These are phyloP conservation scores for Lepisosteus osseus DNA, from an alignment of 2,113 vertebrate species.

Conservation along the genomic window DNA sequence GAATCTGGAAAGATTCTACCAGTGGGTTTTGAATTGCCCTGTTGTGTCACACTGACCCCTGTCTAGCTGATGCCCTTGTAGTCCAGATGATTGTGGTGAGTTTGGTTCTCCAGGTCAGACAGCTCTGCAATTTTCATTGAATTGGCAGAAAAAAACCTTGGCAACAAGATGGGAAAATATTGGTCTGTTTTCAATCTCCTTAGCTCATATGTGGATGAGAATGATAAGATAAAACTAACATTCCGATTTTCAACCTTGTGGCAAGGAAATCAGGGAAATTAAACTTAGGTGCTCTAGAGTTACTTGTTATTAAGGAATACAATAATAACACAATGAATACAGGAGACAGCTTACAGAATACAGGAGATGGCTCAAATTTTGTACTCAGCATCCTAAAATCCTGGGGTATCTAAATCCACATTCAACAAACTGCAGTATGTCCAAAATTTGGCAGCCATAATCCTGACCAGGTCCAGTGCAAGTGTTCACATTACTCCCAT, in stretches of 20 bases:
- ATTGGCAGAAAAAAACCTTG: neutral
- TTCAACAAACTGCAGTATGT: too few relatives aligned
- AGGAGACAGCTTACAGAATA: neutral
- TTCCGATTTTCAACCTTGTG: conserved; percentile 12
- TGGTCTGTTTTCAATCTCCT: conserved; percentile 26
- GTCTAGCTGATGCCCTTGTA: too few relatives aligned
- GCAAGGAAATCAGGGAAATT: conserved; percentile 27
- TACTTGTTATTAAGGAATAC: conserved; percentile 26
- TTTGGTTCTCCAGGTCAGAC: neutral
- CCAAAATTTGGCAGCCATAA: too few relatives aligned
- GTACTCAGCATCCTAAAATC: too few relatives aligned
- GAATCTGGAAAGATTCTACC: neutral
- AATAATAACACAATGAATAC: conserved; percentile 20
- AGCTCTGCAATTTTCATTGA: neutral
- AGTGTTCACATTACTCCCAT: too few relatives aligned
- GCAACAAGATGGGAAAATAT: neutral
- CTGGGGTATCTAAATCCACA: too few relatives aligned
- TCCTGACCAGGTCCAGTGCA: too few relatives aligned
- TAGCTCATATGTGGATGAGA: conserved; percentile 22
- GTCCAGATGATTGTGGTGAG: neutral
- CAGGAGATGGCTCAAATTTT: too few relatives aligned
- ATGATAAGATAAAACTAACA: conserved; percentile 28
- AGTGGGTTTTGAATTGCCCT: too few relatives aligned
- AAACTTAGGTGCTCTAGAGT: conserved; percentile 1
- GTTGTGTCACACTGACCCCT: too few relatives aligned